Evolutionary conservation across 2,797 vertebrate genomes (phyloP).

Genomic region (Emydoidea blandingii): DNA sequence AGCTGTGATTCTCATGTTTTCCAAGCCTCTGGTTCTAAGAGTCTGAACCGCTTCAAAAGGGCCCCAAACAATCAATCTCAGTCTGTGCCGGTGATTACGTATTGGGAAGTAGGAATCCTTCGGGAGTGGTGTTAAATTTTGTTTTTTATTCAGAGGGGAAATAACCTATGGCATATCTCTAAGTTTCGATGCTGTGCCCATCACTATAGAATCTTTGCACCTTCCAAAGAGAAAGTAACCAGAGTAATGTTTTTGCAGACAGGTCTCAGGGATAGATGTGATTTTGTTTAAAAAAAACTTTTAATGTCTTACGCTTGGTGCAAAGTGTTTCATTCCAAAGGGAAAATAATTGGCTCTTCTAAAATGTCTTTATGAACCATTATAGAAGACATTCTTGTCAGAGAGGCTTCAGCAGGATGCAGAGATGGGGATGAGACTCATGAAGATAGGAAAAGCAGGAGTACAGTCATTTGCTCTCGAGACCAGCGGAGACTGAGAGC

Average conservation of each 20-base stretch:
- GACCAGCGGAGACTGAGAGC: background rate
- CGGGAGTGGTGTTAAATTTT: background rate
- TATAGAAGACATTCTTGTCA: constrained; percentile 6
- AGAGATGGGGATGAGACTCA: background rate
- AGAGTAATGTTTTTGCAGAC: constrained; percentile 2
- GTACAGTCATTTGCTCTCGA: background rate
- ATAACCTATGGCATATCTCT: background rate
- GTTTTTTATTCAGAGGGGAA: background rate
- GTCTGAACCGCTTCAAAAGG: background rate
- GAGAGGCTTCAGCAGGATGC: background rate
- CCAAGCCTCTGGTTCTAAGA: background rate
- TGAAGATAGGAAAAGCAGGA: constrained; percentile 6
- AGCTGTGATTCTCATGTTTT: background rate
- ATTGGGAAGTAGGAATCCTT: background rate
- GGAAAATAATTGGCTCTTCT: background rate
- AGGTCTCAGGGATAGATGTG: background rate
- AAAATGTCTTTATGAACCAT: background rate
- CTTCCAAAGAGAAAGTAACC: background rate
- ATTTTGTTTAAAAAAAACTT: background rate
- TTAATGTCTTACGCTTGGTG: background rate
- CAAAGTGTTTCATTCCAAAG: background rate
- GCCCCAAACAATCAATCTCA: background rate
- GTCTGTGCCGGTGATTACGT: background rate
- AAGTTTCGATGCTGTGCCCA: background rate
- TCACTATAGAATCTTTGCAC: background rate